Evolutionary conservation across 2,113 vertebrate genomes (phyloP).

Genomic region (Leptodactylus fuscus): DNA sequence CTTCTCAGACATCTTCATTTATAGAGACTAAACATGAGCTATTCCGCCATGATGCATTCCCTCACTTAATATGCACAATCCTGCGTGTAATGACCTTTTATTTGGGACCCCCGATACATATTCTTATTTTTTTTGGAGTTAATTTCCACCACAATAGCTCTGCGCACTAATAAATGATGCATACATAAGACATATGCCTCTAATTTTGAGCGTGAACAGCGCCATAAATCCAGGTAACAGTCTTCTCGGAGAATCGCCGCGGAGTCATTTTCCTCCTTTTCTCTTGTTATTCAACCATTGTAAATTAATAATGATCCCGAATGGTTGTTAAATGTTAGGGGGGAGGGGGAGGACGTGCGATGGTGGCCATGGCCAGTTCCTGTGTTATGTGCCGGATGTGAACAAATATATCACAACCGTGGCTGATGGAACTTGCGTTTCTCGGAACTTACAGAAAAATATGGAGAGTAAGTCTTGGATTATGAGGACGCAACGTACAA

Average conservation of each 20-base stretch:
- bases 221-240: slow-evolving; percentile 37
- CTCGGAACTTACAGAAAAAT: too few relatives aligned
- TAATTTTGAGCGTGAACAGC: neutral
- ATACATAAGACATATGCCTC: neutral
- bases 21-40: neutral
- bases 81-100: neutral
- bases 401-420: neutral
- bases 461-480: too few relatives aligned
- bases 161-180: slow-evolving; percentile 3
- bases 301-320: slow-evolving; percentile 39
- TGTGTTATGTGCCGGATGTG: neutral
- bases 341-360: too few relatives aligned
- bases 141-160: slow-evolving; percentile 17
- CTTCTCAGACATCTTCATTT: neutral
- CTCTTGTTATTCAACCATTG: slow-evolving; percentile 2
- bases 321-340: neutral
- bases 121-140: neutral
- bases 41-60: neutral
- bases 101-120: neutral
- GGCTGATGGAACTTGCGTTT: too few relatives aligned
- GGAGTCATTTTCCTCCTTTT: neutral
- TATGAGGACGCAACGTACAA: too few relatives aligned
- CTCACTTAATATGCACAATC: neutral
- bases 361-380: neutral
- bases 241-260: neutral